Evolutionary conservation across 2,797 vertebrate genomes (phyloP).

Genomic region (Myioborus melanocephalus): DNA sequence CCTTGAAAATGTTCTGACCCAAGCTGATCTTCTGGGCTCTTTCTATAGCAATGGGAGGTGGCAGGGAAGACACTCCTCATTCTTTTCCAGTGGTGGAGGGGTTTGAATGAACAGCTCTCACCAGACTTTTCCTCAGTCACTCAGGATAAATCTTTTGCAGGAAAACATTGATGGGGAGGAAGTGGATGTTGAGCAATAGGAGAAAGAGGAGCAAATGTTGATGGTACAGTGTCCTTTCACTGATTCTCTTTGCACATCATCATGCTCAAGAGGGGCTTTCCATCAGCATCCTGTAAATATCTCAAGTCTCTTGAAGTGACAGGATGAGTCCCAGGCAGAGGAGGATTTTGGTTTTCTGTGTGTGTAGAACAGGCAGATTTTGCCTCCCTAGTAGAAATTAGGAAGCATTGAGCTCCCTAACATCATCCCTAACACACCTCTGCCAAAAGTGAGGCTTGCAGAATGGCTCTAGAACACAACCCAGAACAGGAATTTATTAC

Average conservation of each 20-base stretch:
- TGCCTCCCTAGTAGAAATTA: not conserved
- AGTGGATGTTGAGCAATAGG: not conserved
- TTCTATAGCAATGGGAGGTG: not conserved
- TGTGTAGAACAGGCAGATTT: not conserved
- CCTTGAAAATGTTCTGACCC: not conserved
- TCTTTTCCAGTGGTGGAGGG: not conserved
- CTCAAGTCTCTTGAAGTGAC: not conserved
- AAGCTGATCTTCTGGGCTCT: not conserved
- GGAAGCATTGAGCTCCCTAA: fast-evolving
- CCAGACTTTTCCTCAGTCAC: not conserved
- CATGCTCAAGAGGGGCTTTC: not conserved
- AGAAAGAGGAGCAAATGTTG: not conserved
- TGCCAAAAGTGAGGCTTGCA: not conserved
- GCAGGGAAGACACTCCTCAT: not conserved
- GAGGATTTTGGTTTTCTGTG: not conserved
- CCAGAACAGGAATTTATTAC: not conserved
- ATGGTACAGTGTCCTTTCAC: not conserved
- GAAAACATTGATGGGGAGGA: not conserved
- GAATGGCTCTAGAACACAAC: not conserved
- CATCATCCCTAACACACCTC: not conserved
- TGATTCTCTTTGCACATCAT: not conserved
- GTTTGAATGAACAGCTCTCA: not conserved
- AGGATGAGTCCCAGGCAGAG: not conserved
- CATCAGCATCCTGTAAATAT: not conserved
- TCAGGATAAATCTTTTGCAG: not conserved